phyloP scores from a whole-genome alignment of 1,140 invertebrate species.

The Apis laboriosa region DNA sequence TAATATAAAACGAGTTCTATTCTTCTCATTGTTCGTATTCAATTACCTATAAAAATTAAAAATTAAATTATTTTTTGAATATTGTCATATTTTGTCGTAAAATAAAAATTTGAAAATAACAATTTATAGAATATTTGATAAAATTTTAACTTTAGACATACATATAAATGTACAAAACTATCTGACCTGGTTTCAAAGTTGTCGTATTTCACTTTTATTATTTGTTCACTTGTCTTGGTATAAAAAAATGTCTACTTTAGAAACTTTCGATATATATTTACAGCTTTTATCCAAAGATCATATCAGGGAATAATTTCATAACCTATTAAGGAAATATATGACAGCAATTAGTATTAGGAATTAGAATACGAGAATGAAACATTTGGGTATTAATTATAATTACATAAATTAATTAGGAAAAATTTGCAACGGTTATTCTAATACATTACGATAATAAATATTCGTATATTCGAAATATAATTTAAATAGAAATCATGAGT shows the following conservation, averaged over 20 bases:
- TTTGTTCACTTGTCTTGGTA: not conserved
- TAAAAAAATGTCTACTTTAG: not conserved
- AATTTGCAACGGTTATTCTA: too few species aligned
- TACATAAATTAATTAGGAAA: too few species aligned
- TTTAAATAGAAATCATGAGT: too few species aligned
- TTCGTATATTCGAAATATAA: too few species aligned
- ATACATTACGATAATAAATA: too few species aligned
- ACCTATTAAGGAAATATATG: not conserved
- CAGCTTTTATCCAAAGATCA: not conserved
- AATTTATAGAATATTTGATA: not conserved
- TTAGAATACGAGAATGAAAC: not conserved
- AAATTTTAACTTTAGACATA: not conserved
- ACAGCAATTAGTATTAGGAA: not conserved
- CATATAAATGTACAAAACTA: not conserved
- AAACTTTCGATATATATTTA: not conserved
- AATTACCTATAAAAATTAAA: not conserved
- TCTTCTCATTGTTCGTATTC: not conserved
- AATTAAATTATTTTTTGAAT: not conserved
- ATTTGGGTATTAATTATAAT: not conserved
- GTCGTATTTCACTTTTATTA: not conserved
- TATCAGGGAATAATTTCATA: not conserved
- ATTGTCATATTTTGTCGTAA: not conserved
- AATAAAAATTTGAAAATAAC: not conserved
- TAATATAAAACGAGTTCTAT: not conserved
- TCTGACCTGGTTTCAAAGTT: conserved; percentile 5